Evolutionary conservation across 2,113 vertebrate species (phyloP).

Genomic region (Ochotona curzoniae): DNA sequence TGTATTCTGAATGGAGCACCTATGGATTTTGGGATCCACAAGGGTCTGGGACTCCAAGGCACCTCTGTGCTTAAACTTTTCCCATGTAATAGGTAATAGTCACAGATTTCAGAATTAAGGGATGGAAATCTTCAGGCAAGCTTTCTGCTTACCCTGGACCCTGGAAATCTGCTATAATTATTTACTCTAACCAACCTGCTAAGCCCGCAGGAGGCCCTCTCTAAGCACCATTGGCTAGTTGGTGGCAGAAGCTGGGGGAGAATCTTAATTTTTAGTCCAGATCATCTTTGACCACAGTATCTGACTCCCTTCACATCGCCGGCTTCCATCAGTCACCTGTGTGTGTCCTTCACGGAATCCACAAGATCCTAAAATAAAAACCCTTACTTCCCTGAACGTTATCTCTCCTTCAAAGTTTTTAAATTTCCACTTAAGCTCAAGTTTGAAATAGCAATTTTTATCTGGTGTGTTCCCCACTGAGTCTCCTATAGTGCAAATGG

Average conservation of each 20-base stretch:
- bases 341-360: not conserved
- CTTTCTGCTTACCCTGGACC: not conserved
- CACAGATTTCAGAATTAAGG: not conserved
- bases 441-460: not conserved
- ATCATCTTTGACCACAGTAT: not conserved
- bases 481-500: not conserved
- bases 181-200: not conserved
- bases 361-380: not conserved
- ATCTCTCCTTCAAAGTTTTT: not conserved
- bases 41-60: no score
- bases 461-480: not conserved
- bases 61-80: slow-evolving; percentile 1
- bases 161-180: not conserved
- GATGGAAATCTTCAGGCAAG: not conserved
- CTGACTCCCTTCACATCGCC: not conserved
- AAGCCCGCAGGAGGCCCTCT: not conserved
- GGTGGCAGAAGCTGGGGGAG: slow-evolving; percentile 9
- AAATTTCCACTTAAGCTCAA: not conserved
- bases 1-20: slow-evolving; percentile 36
- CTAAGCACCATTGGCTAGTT: not conserved
- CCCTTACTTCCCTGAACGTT: not conserved
- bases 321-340: not conserved
- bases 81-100: not conserved
- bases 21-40: no score
- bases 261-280: not conserved